Evolutionary conservation across 2,113 vertebrate genomes (phyloP), one percentile per base, ranked within the genome.

Genomic region (Mixornis gularis): DNA sequence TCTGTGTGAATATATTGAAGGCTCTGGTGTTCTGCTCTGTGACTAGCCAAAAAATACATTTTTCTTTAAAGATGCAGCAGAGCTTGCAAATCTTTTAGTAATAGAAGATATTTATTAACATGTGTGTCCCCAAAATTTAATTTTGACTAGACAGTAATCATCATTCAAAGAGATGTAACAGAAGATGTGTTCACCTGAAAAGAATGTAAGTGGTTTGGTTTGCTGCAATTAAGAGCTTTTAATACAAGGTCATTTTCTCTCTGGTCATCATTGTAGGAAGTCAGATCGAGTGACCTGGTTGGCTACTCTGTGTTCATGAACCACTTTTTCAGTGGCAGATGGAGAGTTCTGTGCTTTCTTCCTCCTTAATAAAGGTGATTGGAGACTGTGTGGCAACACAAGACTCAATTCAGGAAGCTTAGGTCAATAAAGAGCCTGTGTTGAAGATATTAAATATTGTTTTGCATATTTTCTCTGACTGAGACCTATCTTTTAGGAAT

Each of bases 11-110:
- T 27, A 4, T 30, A 11, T 27, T 49, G 21, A 69, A 78, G 21
- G 2, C 3, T 27, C 10, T 30, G 18, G 1, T 0, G 0, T 14
- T 51, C 24, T 87, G 4, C 12, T 62, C 29, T 58, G 8, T 18
- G 10, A 4, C 7, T 65, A 21, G 5, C 1, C 26, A 62, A 85
- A 71, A 53, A 12, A 15, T 6, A 15, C 4, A 9, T 29, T 63
- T 66, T 24, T 48, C 24, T 81, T 51, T 52, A 56, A 86, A 60
- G 25, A n/a, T 25, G 6, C 5, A 52, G 15, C 7, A 63, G 10
- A 55, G 1, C 4, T 64, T 74, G 40, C 1, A 3, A 41, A 18
- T 30, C 14, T 65, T 85, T 19, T 68, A 3, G 1, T 11, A 71
- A 43, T 2, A 68, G 3, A 44, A 76, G 25, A 1, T 62, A 41